These are phyloP conservation scores for Ageneiosus marmoratus DNA, from an alignment of 2,113 vertebrate genomes.

Conservation along the genomic window DNA sequence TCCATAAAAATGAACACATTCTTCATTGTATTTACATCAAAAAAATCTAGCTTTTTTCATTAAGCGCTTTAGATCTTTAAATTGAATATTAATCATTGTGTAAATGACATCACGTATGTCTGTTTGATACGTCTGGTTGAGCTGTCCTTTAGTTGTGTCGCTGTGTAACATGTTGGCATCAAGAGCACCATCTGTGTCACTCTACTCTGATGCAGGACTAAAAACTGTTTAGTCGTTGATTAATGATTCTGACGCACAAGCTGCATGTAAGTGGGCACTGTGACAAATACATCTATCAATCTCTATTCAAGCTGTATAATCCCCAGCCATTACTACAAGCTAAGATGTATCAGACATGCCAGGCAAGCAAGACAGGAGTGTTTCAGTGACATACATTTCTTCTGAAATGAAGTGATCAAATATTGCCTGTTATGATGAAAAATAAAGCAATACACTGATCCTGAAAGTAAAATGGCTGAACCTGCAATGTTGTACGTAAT, in stretches of 20 bases:
- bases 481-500: no score
- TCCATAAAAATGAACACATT: neutral
- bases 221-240: conserved; percentile 72
- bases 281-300: conserved; percentile 80
- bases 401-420: neutral
- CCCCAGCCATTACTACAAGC: conserved; percentile 69
- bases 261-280: conserved; percentile 62
- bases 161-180: conserved; percentile 44
- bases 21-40: neutral
- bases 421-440: neutral
- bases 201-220: conserved; percentile 65
- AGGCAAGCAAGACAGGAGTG: conserved; percentile 15
- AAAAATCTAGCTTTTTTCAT: neutral
- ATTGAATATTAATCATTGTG: neutral
- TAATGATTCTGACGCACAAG: conserved; percentile 67
- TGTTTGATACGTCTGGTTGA: conserved; percentile 39
- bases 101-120: conserved; percentile 33
- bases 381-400: neutral
- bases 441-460: neutral
- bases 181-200: conserved; percentile 56
- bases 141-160: conserved; percentile 54
- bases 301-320: conserved; percentile 65
- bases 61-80: neutral
- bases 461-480: neutral
- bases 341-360: conserved; percentile 64